phyloP scores from a whole-genome alignment of 2,113 vertebrate species.

The Tychaedon coryphoeus region DNA sequence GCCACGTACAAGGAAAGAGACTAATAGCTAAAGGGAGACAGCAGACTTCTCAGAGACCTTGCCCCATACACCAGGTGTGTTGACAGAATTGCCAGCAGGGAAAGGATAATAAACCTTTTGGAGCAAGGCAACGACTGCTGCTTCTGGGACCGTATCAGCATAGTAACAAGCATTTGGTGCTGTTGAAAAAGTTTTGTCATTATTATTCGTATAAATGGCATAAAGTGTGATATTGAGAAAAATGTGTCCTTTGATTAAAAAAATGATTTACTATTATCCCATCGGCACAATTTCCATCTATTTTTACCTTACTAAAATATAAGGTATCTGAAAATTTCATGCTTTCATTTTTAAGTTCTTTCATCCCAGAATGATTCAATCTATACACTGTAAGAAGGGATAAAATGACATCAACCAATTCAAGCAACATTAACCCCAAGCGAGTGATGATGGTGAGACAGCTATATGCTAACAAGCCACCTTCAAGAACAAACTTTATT shows the following conservation, averaged over 20 bases:
- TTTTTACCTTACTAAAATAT: neutral
- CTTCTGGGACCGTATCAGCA: constrained; percentile 29
- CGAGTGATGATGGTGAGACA: neutral
- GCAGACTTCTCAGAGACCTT: constrained; percentile 36
- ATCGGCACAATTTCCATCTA: neutral
- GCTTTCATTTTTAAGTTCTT: neutral
- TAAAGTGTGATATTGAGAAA: neutral
- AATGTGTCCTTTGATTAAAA: neutral
- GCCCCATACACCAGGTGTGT: constrained; percentile 41
- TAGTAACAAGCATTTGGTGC: constrained; percentile 36
- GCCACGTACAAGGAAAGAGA: neutral
- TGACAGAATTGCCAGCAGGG: constrained; percentile 49
- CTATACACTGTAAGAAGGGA: neutral
- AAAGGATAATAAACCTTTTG: constrained; percentile 49
- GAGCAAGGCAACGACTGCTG: constrained; percentile 35
- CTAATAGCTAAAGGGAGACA: constrained; percentile 20
- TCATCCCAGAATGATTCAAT: neutral
- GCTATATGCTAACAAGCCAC: neutral
- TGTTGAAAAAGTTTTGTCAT: constrained; percentile 28
- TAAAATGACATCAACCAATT: neutral
- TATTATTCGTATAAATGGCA: neutral
- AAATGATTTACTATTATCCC: neutral
- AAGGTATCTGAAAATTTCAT: neutral
- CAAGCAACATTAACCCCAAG: constrained; percentile 5
- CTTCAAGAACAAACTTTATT: neutral